Evolutionary conservation across 2,797 vertebrate genomes (phyloP).

Genomic region (Poeciliopsis paucimaculata): DNA sequence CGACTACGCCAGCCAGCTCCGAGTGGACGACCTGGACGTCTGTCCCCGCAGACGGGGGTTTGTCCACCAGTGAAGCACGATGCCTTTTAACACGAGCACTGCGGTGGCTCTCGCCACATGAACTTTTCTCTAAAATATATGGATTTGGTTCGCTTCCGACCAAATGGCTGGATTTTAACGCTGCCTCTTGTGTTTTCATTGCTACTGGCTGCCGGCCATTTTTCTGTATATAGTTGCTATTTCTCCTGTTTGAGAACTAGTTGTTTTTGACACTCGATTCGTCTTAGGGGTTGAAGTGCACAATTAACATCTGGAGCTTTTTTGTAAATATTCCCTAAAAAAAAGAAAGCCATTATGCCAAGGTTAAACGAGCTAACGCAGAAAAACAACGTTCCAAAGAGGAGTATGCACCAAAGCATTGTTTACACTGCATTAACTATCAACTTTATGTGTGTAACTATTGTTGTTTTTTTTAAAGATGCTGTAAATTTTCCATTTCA

Average conservation of each 20-base stretch:
- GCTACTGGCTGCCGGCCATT: neutral
- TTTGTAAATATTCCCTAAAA: slow-evolving; percentile 43
- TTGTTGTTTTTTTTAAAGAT: slow-evolving; percentile 16
- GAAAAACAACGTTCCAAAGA: slow-evolving; percentile 36
- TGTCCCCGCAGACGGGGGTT: slow-evolving; percentile 33
- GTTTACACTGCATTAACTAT: slow-evolving; percentile 26
- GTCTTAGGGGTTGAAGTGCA: neutral
- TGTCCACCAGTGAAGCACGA: neutral
- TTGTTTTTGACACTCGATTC: slow-evolving; percentile 37
- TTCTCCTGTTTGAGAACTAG: slow-evolving; percentile 23
- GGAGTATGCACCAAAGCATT: neutral
- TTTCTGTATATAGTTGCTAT: slow-evolving; percentile 56
- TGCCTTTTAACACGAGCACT: neutral
- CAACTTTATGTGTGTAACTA: neutral
- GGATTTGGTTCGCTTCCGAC: slow-evolving; percentile 43
- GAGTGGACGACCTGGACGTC: slow-evolving; percentile 35
- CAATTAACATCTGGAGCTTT: slow-evolving; percentile 51
- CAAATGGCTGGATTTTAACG: neutral
- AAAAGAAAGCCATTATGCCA: neutral
- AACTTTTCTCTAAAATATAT: slow-evolving; percentile 27
- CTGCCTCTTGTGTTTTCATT: slow-evolving; percentile 13
- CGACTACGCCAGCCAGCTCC: slow-evolving; percentile 48
- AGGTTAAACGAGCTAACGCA: slow-evolving; percentile 9
- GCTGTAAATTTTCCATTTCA: neutral
- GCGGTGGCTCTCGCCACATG: slow-evolving; percentile 30